Percentiles rank a stretch among this genome's conserved stretches.
Evolutionary conservation across 2,888 invertebrate species (phyloP).

Genomic region (Caradrina kadenii): DNA sequence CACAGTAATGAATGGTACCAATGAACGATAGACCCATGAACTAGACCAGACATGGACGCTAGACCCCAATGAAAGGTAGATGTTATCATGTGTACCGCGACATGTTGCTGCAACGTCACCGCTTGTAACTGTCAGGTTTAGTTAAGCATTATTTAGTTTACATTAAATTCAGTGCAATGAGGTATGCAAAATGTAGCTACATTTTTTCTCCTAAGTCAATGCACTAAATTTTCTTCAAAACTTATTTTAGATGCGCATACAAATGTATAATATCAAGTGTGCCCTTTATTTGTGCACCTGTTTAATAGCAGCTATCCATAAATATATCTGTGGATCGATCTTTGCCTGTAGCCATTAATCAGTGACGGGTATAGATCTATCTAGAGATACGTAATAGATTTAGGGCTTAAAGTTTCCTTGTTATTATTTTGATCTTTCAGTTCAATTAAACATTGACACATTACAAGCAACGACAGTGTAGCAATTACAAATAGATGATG

Average conservation of each 20-base stretch:
- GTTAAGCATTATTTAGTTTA: not conserved
- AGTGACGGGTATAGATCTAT: not conserved
- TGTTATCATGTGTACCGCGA: slow-evolving; percentile 78
- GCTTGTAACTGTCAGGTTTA: slow-evolving; percentile 51
- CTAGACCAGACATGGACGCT: slow-evolving; percentile 47
- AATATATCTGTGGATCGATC: not conserved
- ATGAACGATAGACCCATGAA: slow-evolving; percentile 55
- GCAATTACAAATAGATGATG: slow-evolving; percentile 35
- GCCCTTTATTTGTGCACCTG: not conserved
- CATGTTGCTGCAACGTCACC: slow-evolving; percentile 47
- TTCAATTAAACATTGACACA: slow-evolving; percentile 13
- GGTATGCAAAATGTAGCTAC: too few relatives aligned
- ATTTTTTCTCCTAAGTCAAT: not conserved
- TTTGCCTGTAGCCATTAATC: not conserved
- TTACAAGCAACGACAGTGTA: slow-evolving; percentile 54
- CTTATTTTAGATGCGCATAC: not conserved
- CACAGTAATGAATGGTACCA: slow-evolving; percentile 50
- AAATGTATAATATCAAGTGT: slow-evolving; percentile 1
- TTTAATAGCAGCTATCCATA: not conserved
- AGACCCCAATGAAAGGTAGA: slow-evolving; percentile 83
- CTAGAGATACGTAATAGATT: not conserved
- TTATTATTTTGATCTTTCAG: not conserved
- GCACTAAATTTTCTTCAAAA: slow-evolving; percentile 11
- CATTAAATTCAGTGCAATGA: slow-evolving; percentile 12
- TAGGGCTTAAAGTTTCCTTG: not conserved